Evolutionary conservation across 2,888 invertebrate species (phyloP), one percentile per base, ranked within the genome.

Genomic region (Philaethria dido): DNA sequence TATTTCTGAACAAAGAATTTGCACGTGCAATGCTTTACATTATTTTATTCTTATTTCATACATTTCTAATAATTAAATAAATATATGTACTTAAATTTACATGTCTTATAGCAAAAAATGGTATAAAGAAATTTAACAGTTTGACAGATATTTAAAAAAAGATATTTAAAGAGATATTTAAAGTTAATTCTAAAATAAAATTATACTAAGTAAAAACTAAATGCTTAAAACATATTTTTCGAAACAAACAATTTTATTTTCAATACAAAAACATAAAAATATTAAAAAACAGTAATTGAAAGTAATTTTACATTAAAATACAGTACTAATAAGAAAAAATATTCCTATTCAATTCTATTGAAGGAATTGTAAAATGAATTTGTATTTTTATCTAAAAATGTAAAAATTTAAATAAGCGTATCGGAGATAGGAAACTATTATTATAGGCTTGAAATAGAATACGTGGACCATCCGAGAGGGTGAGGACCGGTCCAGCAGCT

Each of bases 401-500:
- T 52, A 52, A 52, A 52, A 62, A 47, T 60, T 44, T 52, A 64
- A 60, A 65, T 60, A 60, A 65, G 60, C 64, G 50, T 65, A 52
- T 60, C 48, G 50, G 52, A 50, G 60, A 59, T 59, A 59, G 64
- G 29, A 64, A 48, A 57, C 29, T 29, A 25, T 39, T 55, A 57
- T 64, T 55, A 47, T 55, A 48, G n/a, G 13, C 20, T 57, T 42
- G 39, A 25, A 57, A 57, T 9, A 57, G 57, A 57, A 57, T 57
- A 57, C 25, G 25, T 54, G 39, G 66, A 52, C 63, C 65, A 61
- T 50, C 33, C 20, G 45, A 68, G 59, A 67, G 72, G 72, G 73
- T 64, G 62, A 36, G 61, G 82, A 86, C 88, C 86, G 87, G 87
- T 87, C 83, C 82, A 74, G 88, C 88, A 88, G 88, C 87, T 88